Conservation (phyloP, 2,888 invertebrate species). For the Polyommatus iphigenia region DNA sequence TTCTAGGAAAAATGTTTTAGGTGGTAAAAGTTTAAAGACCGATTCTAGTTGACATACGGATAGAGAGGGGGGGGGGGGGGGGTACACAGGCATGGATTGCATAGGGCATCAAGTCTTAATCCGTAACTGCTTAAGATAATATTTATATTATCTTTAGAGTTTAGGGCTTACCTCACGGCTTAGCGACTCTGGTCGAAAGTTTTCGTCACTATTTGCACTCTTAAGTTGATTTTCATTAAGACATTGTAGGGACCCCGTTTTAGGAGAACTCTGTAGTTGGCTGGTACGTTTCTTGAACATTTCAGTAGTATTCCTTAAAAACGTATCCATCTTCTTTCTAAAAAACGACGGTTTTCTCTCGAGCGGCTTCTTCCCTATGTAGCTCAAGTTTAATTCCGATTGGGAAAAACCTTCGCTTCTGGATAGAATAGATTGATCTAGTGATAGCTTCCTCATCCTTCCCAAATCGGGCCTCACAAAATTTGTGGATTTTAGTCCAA, state of each 20-base stretch:
- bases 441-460: slow-evolving; percentile 63
- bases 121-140: too few species aligned
- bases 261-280: slow-evolving; percentile 54
- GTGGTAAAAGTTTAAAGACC: too few species aligned
- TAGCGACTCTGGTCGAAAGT: background rate
- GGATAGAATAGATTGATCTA: slow-evolving; percentile 64
- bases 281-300: slow-evolving; percentile 61
- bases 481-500: slow-evolving; percentile 30
- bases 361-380: slow-evolving; percentile 66
- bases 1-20: too few species aligned
- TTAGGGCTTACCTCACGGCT: background rate
- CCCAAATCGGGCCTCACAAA: slow-evolving; percentile 32
- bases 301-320: slow-evolving; percentile 70
- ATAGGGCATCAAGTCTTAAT: too few species aligned
- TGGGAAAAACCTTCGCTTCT: slow-evolving; percentile 63
- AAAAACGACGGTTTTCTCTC: slow-evolving; percentile 74
- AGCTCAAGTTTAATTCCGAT: slow-evolving; percentile 68
- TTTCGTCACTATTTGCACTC: slow-evolving; percentile 26
- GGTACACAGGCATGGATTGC: too few species aligned
- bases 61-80: too few species aligned
- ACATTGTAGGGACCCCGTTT: slow-evolving; percentile 67
- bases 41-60: too few species aligned
- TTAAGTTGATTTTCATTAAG: slow-evolving; percentile 51
- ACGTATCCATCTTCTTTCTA: slow-evolving; percentile 71
- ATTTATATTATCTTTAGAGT: too few species aligned